These are phyloP conservation scores for Anthopleura sola DNA, from an alignment of 64 coral and sea anemone species.

Conservation along the genomic window DNA sequence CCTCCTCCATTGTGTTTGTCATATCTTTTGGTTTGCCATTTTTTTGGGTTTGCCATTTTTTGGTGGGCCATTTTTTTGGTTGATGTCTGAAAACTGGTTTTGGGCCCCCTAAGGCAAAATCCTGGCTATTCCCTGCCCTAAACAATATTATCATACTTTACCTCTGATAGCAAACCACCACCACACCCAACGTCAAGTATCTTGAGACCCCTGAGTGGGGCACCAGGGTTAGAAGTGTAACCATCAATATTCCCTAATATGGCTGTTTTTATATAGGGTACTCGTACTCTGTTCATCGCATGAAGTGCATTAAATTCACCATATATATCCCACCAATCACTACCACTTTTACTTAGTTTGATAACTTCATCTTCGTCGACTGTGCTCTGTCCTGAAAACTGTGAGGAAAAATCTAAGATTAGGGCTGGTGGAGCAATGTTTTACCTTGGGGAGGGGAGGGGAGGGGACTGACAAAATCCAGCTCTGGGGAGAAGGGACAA, in stretches of 20 bases:
- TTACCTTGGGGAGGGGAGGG: too few species aligned
- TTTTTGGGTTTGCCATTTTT: too few species aligned
- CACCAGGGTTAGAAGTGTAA: neutral
- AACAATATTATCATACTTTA: neutral
- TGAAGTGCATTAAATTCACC: conserved; percentile 88
- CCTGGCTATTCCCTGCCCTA: too few species aligned
- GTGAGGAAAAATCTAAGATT: neutral
- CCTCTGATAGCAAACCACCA: conserved; percentile 89
- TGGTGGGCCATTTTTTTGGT: too few species aligned
- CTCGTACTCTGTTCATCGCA: conserved; percentile 89
- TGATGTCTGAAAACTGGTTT: too few species aligned
- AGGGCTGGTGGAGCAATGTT: too few species aligned
- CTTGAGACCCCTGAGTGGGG: conserved; percentile 55
- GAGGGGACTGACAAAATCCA: too few species aligned
- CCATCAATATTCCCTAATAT: conserved; percentile 42
- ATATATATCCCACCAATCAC: conserved; percentile 80
- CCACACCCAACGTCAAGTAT: conserved; percentile 94
- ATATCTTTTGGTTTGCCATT: too few species aligned
- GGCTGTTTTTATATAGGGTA: conserved; percentile 76
- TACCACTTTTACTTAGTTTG: conserved; percentile 71
- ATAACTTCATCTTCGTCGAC: conserved; percentile 86
- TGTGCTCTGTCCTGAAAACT: conserved; percentile 40
- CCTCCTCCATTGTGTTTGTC: too few species aligned
- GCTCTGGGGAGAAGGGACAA: too few species aligned
- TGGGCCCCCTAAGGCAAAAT: too few species aligned